phyloP scores from a whole-genome alignment of 2,888 invertebrate species.

The Limnephilus auricula region DNA sequence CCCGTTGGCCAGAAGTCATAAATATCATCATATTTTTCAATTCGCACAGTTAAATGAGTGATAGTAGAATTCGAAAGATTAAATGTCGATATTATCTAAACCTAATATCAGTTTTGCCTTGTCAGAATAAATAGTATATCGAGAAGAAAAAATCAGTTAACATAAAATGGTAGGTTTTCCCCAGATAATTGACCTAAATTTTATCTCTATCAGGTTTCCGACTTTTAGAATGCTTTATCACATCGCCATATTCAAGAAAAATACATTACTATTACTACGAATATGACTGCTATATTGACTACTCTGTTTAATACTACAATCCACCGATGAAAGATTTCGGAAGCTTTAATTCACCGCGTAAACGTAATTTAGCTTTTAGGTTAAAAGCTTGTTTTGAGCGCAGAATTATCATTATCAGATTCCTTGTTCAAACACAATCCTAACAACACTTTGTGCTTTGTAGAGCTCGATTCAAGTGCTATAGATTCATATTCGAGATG shows the following conservation, averaged over 20 bases:
- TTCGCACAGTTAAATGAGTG: background rate
- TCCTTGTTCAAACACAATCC: slow-evolving; percentile 48
- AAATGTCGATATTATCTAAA: background rate
- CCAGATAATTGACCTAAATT: background rate
- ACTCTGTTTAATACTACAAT: background rate
- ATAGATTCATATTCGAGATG: background rate
- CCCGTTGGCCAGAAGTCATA: too few species aligned
- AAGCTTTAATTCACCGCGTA: background rate
- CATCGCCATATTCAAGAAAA: background rate
- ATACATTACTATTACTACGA: slow-evolving; percentile 10
- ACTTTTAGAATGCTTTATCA: background rate
- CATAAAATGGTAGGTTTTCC: background rate
- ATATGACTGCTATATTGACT: background rate
- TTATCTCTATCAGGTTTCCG: background rate
- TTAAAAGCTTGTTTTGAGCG: slow-evolving; percentile 54
- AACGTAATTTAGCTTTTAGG: slow-evolving; percentile 28
- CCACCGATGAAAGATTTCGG: slow-evolving; percentile 6
- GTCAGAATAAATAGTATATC: too few species aligned
- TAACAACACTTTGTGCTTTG: background rate
- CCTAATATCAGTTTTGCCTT: background rate
- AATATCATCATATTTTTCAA: too few species aligned
- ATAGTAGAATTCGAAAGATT: background rate
- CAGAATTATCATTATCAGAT: background rate
- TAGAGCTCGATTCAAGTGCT: background rate
- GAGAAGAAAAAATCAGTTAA: background rate